Evolutionary conservation across 2,888 invertebrate species (phyloP).

Genomic region (Callosobruchus maculatus): DNA sequence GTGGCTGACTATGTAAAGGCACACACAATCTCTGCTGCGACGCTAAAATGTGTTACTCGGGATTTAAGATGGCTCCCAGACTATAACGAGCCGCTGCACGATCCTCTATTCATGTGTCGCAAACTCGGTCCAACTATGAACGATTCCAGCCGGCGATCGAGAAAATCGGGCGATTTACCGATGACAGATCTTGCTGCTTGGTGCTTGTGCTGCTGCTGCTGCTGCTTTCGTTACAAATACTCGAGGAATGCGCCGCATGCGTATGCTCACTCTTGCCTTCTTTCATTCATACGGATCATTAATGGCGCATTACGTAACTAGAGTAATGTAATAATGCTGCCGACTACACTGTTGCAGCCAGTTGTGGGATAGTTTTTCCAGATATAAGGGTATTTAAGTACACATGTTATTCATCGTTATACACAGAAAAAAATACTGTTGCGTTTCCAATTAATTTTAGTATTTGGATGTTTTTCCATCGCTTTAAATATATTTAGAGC

Average conservation of each 20-base stretch:
- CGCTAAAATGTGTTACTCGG: too few relatives aligned
- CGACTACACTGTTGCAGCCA: neutral
- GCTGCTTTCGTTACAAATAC: neutral
- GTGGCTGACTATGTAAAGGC: too few relatives aligned
- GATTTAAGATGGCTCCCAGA: too few relatives aligned
- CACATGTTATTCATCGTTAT: too few relatives aligned
- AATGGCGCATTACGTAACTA: neutral
- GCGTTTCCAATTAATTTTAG: too few relatives aligned
- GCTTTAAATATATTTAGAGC: too few relatives aligned
- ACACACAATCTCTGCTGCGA: too few relatives aligned
- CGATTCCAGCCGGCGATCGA: neutral
- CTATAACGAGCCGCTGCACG: conserved; percentile 5
- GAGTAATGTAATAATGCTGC: neutral
- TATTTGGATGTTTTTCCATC: too few relatives aligned
- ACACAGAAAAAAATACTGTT: too few relatives aligned
- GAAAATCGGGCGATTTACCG: neutral
- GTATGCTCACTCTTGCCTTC: neutral
- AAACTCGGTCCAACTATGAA: conserved; percentile 4
- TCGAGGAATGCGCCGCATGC: neutral
- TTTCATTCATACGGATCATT: neutral
- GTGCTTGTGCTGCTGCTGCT: too few relatives aligned
- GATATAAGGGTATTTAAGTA: too few relatives aligned
- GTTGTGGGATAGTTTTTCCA: too few relatives aligned
- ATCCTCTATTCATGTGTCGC: conserved; percentile 24
- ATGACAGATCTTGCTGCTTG: neutral